Conservation (phyloP, 2,888 invertebrate genomes). For the Hololepta plana region DNA sequence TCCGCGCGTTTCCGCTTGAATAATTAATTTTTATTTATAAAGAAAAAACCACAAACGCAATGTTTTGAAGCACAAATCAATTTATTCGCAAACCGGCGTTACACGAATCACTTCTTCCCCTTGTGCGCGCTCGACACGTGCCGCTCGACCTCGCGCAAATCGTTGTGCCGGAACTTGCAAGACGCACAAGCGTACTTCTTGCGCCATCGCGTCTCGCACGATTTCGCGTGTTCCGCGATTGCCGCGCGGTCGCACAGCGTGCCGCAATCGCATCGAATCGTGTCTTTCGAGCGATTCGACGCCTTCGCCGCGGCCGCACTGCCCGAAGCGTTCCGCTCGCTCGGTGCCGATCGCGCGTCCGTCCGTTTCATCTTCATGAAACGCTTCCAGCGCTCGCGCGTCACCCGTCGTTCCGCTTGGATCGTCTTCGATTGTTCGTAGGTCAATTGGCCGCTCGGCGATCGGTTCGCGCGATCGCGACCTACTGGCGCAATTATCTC, state of each 20-base stretch:
- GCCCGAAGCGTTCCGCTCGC: conserved; percentile 14
- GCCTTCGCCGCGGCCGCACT: conserved; percentile 14
- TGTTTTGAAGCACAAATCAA: too few relatives aligned
- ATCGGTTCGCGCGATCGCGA: too few relatives aligned
- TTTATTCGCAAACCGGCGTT: too few relatives aligned
- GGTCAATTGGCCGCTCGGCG: too few relatives aligned
- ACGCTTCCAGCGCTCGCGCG: conserved; percentile 19
- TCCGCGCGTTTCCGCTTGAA: too few relatives aligned
- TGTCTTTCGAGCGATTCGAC: conserved; percentile 18
- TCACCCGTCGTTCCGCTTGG: too few relatives aligned
- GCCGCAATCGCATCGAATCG: conserved; percentile 20
- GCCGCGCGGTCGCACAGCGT: conserved; percentile 16
- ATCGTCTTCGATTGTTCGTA: too few relatives aligned
- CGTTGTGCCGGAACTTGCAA: conserved; percentile 19
- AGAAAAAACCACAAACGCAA: too few relatives aligned
- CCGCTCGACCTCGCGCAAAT: conserved; percentile 15
- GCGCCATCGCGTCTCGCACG: conserved; percentile 14
- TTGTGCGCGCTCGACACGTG: conserved; percentile 15
- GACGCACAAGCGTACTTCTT: conserved; percentile 19
- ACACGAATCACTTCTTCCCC: too few relatives aligned
- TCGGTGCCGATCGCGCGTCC: conserved; percentile 12
- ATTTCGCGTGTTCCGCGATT: conserved; percentile 15
- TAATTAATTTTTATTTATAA: too few relatives aligned
- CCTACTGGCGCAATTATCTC: too few relatives aligned
- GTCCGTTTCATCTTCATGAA: conserved; percentile 18